Evolutionary conservation across 2,888 invertebrate genomes (phyloP).

Genomic region (Sacculina carcini): DNA sequence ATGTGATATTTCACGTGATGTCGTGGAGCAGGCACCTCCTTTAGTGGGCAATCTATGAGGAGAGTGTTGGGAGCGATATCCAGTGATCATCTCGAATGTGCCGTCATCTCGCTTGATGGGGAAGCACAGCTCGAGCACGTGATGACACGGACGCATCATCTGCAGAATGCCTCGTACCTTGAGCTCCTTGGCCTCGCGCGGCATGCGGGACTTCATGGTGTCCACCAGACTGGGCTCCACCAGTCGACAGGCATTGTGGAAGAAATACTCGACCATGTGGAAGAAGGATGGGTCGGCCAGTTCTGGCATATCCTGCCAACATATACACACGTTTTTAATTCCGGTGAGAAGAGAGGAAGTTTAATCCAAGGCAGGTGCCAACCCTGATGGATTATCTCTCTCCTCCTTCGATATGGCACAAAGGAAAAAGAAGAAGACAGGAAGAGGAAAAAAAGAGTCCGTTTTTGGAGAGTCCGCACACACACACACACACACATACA

Average conservation of each 20-base stretch:
- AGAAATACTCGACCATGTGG: conserved; percentile 97
- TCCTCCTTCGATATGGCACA: no score
- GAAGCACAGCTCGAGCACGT: conserved; percentile 73
- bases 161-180: conserved; percentile 82
- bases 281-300: conserved; percentile 67
- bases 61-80: conserved; percentile 89
- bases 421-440: no score
- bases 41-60: conserved; percentile 93
- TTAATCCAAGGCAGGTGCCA: no score
- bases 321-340: no score
- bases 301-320: conserved; percentile 47
- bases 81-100: conserved; percentile 87
- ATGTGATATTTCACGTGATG: no score
- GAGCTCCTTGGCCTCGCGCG: no score
- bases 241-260: conserved; percentile 72
- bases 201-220: conserved; percentile 42
- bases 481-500: no score
- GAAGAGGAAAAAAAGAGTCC: no score
- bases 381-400: no score
- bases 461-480: no score
- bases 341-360: no score
- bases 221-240: conserved; percentile 70
- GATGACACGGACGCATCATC: conserved; percentile 91
- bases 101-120: conserved; percentile 89
- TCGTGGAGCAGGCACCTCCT: conserved; percentile 47